Evolutionary conservation across 2,113 vertebrate genomes (phyloP).

Genomic region (Amblyopsis rosae): DNA sequence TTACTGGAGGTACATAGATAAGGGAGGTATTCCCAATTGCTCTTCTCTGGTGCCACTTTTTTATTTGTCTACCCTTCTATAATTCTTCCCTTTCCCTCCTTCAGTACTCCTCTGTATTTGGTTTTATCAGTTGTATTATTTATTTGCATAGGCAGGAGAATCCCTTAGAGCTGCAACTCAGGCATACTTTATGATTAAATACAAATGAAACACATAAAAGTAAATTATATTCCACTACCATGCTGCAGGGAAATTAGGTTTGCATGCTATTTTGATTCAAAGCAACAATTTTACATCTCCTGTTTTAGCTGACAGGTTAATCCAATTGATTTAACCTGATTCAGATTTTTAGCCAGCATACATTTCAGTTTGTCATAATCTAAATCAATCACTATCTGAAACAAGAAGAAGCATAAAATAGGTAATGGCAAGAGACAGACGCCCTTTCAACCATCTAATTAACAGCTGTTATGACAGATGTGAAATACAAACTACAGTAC

Average conservation of each 20-base stretch:
- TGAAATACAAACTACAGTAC: too few relatives aligned
- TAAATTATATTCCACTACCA: slow-evolving; percentile 17
- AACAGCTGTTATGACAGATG: too few relatives aligned
- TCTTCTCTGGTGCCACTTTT: background rate
- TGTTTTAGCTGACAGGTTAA: too few relatives aligned
- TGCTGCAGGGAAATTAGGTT: background rate
- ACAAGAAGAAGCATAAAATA: too few relatives aligned
- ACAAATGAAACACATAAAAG: slow-evolving; percentile 27
- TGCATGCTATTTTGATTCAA: too few relatives aligned
- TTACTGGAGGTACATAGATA: slow-evolving; percentile 35
- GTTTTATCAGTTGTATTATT: background rate
- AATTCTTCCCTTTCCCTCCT: background rate
- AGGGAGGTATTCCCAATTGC: slow-evolving; percentile 9
- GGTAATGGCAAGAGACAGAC: too few relatives aligned
- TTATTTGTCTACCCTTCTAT: slow-evolving; percentile 18
- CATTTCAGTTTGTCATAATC: too few relatives aligned
- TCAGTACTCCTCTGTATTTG: background rate
- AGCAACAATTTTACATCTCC: too few relatives aligned
- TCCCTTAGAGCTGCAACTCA: slow-evolving; percentile 19
- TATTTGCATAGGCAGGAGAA: slow-evolving; percentile 42
- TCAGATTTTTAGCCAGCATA: too few relatives aligned
- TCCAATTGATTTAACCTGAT: too few relatives aligned
- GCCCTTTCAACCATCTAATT: too few relatives aligned
- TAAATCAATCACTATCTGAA: too few relatives aligned
- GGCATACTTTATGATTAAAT: slow-evolving; percentile 29